A percentile compares a stretch with the other conserved stretches of the same genome.
phyloP scores from a whole-genome alignment of 1,140 invertebrate species.

The Sipha flava region DNA sequence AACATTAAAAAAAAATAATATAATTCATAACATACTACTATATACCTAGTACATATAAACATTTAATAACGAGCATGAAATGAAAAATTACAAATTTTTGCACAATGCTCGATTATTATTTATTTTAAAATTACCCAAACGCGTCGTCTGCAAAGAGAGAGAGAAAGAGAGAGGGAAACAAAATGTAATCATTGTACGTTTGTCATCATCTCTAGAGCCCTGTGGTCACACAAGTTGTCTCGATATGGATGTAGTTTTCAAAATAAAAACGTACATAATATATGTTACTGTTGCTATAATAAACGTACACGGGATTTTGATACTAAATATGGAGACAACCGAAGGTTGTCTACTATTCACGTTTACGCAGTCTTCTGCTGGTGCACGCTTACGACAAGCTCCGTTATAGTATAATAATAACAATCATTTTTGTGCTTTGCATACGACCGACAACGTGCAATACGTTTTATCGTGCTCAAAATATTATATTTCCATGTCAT shows the following conservation, averaged over 20 bases:
- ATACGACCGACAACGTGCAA: background rate
- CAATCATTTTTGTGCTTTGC: background rate
- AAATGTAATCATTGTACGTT: background rate
- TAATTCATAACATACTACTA: too few relatives aligned
- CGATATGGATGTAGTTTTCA: constrained; percentile 28
- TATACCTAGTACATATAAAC: too few relatives aligned
- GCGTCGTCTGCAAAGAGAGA: background rate
- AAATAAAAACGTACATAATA: constrained; percentile 25
- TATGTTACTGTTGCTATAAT: background rate
- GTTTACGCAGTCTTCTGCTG: background rate
- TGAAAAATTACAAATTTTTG: background rate
- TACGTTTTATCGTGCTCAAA: too few relatives aligned
- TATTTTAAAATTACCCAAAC: background rate
- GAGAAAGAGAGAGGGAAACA: background rate
- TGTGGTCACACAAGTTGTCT: constrained; percentile 23
- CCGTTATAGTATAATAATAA: constrained; percentile 15
- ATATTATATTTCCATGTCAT: too few relatives aligned
- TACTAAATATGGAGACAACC: constrained; percentile 16
- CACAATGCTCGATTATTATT: background rate
- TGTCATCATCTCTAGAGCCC: background rate
- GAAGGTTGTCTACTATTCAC: constrained; percentile 15
- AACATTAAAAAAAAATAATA: too few relatives aligned
- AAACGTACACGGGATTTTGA: background rate
- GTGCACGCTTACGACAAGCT: background rate
- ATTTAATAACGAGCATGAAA: too few relatives aligned